A percentile compares a stretch with the other conserved stretches of the same genome.
These are phyloP conservation scores for Crenichthys baileyi DNA, from an alignment of 2,797 vertebrate species.

Conservation along the genomic window DNA sequence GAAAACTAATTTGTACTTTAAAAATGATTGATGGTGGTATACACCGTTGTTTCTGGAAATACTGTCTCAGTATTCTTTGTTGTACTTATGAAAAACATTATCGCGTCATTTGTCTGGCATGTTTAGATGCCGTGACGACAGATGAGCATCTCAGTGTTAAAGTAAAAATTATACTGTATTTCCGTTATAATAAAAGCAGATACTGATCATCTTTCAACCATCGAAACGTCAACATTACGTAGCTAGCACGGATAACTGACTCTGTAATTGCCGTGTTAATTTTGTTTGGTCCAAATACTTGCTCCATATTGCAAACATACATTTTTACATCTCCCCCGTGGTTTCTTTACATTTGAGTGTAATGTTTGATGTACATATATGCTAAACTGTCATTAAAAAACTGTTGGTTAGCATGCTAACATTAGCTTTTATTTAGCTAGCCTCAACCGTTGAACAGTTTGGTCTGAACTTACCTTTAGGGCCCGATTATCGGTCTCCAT, in stretches of 20 bases:
- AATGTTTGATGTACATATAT: neutral
- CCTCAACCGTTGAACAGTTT: fast-evolving
- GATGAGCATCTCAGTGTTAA: neutral
- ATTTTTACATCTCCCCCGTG: neutral
- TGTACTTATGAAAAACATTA: neutral
- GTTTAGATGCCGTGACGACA: neutral
- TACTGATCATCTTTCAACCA: neutral
- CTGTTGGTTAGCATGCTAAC: constrained; percentile 11
- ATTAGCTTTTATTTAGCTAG: constrained; percentile 21
- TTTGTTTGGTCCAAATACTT: neutral
- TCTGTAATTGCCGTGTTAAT: neutral
- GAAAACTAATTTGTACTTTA: neutral
- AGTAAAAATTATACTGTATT: neutral
- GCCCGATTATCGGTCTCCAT: constrained; percentile 78
- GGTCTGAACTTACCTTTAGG: constrained; percentile 68
- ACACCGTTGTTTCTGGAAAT: neutral
- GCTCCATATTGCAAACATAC: neutral
- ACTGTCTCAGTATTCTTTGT: neutral
- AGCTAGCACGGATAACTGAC: neutral
- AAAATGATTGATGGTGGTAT: neutral
- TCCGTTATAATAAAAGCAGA: neutral
- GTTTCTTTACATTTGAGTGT: neutral
- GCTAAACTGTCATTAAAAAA: neutral
- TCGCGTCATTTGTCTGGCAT: neutral
- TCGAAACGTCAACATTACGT: neutral